Evolutionary conservation across 2,797 vertebrate genomes (phyloP).

Genomic region (Forpus xanthops): DNA sequence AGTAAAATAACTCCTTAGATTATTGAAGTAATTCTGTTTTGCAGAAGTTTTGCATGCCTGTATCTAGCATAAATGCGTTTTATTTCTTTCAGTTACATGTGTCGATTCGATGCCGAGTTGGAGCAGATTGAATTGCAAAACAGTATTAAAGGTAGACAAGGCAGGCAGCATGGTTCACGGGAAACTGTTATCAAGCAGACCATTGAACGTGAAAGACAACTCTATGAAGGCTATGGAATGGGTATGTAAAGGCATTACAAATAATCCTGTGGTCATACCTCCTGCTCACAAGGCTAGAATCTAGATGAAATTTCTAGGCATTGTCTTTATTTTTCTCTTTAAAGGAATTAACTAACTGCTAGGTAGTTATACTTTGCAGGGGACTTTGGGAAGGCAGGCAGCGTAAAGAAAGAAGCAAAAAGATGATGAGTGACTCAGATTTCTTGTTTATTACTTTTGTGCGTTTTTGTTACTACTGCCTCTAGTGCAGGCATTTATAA

Average conservation of each 20-base stretch:
- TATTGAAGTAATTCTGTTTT: background rate
- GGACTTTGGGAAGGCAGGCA: background rate
- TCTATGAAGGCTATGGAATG: slow-evolving; percentile 85
- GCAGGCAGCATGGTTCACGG: slow-evolving; percentile 86
- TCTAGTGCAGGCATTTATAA: background rate
- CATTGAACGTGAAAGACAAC: slow-evolving; percentile 84
- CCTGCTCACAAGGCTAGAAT: background rate
- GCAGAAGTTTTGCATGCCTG: background rate
- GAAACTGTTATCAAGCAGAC: slow-evolving; percentile 90
- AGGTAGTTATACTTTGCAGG: background rate
- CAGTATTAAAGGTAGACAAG: slow-evolving; percentile 92
- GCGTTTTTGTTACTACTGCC: background rate
- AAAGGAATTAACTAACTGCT: background rate
- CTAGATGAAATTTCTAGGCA: background rate
- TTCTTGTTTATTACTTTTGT: background rate
- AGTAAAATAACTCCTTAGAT: background rate
- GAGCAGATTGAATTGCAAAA: slow-evolving; percentile 94
- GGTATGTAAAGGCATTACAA: slow-evolving; percentile 74
- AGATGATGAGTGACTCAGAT: background rate
- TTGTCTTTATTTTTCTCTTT: background rate
- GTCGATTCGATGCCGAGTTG: slow-evolving; percentile 87
- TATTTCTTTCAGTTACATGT: slow-evolving; percentile 85
- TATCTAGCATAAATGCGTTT: background rate
- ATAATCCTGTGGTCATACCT: background rate
- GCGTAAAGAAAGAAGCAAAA: background rate